These are phyloP conservation scores for Aurelia sp. DNA, from an alignment of 30 jellyfish, hydroid and myxozoan genomes.

Conservation along the genomic window DNA sequence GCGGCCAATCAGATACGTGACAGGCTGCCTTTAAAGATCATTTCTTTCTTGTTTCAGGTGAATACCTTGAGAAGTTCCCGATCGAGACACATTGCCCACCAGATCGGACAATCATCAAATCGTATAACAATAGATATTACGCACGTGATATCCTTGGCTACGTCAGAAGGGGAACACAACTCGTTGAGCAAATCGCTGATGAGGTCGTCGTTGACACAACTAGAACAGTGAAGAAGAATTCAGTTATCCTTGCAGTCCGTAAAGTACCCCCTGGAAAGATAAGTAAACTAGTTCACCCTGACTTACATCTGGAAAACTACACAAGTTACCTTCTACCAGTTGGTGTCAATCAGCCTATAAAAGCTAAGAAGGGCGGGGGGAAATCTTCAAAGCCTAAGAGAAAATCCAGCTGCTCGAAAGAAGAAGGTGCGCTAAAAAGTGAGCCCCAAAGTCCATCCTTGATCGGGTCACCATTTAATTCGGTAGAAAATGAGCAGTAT, in stretches of 20 bases:
- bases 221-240: constrained; percentile 74
- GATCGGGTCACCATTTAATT: constrained; percentile 11
- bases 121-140: constrained; percentile 66
- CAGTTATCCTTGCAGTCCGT: constrained; percentile 87
- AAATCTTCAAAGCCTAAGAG: constrained; percentile 26
- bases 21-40: not conserved
- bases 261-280: constrained; percentile 97
- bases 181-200: constrained; percentile 87
- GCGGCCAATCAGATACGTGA: no score
- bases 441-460: constrained; percentile 45
- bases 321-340: constrained; percentile 77
- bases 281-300: constrained; percentile 94
- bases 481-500: not conserved
- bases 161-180: constrained; percentile 95
- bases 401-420: constrained; percentile 37
- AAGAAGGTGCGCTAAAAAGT: constrained; percentile 23
- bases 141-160: constrained; percentile 93
- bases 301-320: constrained; percentile 88
- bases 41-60: constrained; percentile 31
- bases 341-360: constrained; percentile 62
- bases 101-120: constrained; percentile 67
- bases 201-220: constrained; percentile 84
- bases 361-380: constrained; percentile 27
- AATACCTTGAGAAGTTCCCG: constrained; percentile 77
- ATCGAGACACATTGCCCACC: constrained; percentile 90